Percentiles rank a stretch among this genome's conserved stretches.
phyloP scores from a whole-genome alignment of 2,888 invertebrate species.

The Punctoribates punctum region DNA sequence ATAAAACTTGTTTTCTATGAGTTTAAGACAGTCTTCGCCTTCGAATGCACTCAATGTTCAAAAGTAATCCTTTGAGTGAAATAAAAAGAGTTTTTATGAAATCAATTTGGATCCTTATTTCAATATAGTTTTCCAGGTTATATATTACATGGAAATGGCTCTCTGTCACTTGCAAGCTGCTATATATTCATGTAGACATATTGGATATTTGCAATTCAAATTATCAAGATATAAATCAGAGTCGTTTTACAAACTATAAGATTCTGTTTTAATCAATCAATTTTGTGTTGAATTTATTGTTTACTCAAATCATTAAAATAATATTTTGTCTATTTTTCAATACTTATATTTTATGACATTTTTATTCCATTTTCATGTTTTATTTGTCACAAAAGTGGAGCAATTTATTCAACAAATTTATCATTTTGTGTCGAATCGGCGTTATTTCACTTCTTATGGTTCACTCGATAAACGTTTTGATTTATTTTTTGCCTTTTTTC shows the following conservation, averaged over 20 bases:
- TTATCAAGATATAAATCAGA: no score
- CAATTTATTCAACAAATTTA: conserved; percentile 9
- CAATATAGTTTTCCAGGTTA: not conserved
- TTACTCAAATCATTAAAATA: not conserved
- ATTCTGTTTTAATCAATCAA: not conserved
- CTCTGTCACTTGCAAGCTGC: no score
- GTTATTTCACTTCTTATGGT: not conserved
- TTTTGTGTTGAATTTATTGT: conserved; percentile 2
- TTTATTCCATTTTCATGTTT: not conserved
- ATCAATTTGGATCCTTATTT: not conserved
- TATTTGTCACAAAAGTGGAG: not conserved
- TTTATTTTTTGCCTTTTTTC: no score
- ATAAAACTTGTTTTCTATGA: not conserved
- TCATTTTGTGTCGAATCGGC: not conserved
- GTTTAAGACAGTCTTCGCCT: no score
- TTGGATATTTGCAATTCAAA: no score
- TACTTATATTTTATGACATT: not conserved
- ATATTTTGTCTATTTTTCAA: not conserved
- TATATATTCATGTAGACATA: no score
- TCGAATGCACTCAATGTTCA: no score
- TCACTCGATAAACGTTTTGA: no score
- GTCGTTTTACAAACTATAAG: no score
- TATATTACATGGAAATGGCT: no score
- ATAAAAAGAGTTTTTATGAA: not conserved
- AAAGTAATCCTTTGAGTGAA: not conserved